These are phyloP conservation scores for Neofelis nebulosa DNA, from an alignment of 2,113 vertebrate genomes.

Conservation along the genomic window DNA sequence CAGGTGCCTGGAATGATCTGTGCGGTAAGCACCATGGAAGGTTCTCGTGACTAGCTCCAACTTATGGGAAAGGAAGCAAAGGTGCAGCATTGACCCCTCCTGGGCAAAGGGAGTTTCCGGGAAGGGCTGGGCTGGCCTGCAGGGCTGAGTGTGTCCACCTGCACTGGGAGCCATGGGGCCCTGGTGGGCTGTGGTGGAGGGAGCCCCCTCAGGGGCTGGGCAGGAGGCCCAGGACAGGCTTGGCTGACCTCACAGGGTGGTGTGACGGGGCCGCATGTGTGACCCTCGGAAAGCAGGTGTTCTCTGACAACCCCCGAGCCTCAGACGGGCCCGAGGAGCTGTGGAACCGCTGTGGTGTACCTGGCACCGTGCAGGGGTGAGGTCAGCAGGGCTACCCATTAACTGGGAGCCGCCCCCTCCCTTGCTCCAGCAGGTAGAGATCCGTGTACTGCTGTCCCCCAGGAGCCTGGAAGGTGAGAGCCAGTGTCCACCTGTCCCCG, in stretches of 20 bases:
- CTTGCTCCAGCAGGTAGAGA: background rate
- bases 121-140: background rate
- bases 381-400: background rate
- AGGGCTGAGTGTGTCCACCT: background rate
- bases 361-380: no score
- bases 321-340: background rate
- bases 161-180: background rate
- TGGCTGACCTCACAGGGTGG: background rate
- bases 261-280: background rate
- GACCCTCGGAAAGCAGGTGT: background rate
- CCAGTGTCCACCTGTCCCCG: background rate
- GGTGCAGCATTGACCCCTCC: accelerated
- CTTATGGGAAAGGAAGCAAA: accelerated
- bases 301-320: background rate
- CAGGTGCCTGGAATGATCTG: accelerated
- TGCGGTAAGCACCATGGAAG: background rate
- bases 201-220: no score
- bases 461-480: background rate
- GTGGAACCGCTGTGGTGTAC: no score
- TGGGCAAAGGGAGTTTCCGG: background rate
- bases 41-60: no score
- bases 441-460: background rate
- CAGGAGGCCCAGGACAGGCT: background rate
- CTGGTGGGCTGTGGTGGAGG: background rate
- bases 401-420: accelerated